Percentiles rank a stretch among this genome's conserved stretches.
Conservation (phyloP, 2,113 vertebrate species). For the Spermophilus dauricus region DNA sequence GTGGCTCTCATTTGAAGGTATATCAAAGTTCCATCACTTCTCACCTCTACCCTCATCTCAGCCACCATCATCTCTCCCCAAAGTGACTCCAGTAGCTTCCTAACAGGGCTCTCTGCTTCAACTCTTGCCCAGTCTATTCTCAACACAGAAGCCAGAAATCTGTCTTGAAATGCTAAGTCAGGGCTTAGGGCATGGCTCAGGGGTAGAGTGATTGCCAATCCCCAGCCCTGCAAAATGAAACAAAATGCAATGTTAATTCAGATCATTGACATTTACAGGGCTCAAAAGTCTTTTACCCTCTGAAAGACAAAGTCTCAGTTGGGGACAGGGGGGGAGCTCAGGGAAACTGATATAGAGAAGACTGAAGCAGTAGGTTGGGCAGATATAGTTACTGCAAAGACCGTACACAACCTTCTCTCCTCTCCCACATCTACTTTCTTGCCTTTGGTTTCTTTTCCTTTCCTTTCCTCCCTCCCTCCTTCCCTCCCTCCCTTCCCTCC, state of each 20-base stretch:
- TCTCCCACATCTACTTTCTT: background rate
- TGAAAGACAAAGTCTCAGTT: background rate
- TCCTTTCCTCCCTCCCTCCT: too few species aligned
- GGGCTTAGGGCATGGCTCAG: too few species aligned
- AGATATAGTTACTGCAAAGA: too few species aligned
- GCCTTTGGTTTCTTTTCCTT: background rate
- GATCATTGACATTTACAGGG: background rate
- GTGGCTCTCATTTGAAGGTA: background rate
- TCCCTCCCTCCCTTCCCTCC: too few species aligned
- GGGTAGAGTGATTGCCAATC: too few species aligned
- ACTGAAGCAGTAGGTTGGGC: too few species aligned
- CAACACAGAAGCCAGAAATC: background rate
- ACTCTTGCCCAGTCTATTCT: background rate
- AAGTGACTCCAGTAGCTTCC: background rate
- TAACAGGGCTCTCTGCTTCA: background rate
- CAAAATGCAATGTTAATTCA: too few species aligned
- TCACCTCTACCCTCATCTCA: background rate
- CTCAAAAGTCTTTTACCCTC: background rate
- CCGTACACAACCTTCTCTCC: too few species aligned
- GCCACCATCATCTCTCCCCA: background rate
- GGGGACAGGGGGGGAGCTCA: too few species aligned
- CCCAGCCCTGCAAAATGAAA: too few species aligned
- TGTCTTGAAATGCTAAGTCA: background rate
- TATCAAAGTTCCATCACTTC: background rate
- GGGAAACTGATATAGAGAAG: too few species aligned